Base-by-base conservation (phyloP, 2,888 invertebrate genomes). In the Bellardia pandia region DNA sequence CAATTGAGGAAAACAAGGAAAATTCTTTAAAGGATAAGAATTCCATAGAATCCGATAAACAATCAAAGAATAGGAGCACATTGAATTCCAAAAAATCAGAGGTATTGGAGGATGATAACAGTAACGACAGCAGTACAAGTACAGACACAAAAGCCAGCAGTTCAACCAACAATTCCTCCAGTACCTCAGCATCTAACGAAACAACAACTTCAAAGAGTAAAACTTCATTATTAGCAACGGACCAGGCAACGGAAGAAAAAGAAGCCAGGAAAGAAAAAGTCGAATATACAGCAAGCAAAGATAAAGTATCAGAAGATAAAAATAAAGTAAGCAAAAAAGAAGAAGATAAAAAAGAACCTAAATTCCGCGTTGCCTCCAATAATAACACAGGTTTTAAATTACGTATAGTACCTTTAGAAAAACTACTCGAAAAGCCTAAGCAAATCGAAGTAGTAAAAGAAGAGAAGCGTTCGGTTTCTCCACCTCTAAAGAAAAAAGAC, bases 371-470 rank as follows among this genome's bases (percentile, higher is more conserved):
- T 72, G 85, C 88, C 51, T 78, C 88, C 64, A 88, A 86, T 64
- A 88, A 66, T 86, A 30, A 69, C 33, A 90, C 86, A 85, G 88
- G 88, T 83, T 90, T 90, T 77, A 92, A 92, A 88, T 90, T 92
- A 82, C 92, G 91, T 56, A 90, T 92, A 88, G 92, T 92, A 71
- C 92, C 92, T 83, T 81, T 92, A 72, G 92, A 91, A 72, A 91
- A 92, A 88, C 85, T 92, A 75, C 86, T 93, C 68, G 91, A 91
- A 60, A 88, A 89, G 68, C 91, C 92, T 23, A 56, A 62, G 56
- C 30, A 64, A 74, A 33, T 48, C 23, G 33, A 30, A 77, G 62
- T 48, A 16, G 40, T 56, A 53, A 53, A 58, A 58, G 51, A 75
- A 60, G 13, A 62, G 7, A 48, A 62, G 16, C 33, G 51, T n/a